phyloP scores from a whole-genome alignment of 1,140 invertebrate species.

The Chironomus tepperi region DNA sequence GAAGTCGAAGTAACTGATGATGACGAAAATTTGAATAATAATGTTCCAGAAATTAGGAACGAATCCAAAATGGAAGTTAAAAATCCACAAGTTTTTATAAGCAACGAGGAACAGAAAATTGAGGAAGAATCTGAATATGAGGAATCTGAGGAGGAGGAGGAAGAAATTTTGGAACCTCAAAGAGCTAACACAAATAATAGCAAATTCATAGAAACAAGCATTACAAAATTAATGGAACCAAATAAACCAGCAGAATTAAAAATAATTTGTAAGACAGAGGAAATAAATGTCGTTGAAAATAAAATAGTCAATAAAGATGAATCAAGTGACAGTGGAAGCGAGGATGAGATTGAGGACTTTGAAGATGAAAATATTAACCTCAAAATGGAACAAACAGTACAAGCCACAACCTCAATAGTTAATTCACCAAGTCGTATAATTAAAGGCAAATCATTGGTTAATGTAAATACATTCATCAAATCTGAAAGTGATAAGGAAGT shows the following conservation, averaged over 20 bases:
- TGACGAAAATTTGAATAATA: neutral
- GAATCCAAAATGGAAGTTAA: neutral
- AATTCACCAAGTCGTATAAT: neutral
- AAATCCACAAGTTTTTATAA: neutral
- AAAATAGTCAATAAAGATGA: neutral
- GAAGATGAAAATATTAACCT: neutral
- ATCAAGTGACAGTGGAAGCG: neutral
- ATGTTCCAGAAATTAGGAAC: neutral
- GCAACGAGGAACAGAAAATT: no score
- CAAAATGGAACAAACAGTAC: no score
- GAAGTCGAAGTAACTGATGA: constrained; percentile 25
- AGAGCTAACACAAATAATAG: neutral
- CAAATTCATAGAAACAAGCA: neutral
- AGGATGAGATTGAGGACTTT: neutral
- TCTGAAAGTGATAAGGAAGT: constrained; percentile 4
- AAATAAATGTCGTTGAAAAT: neutral
- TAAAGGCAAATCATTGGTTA: constrained; percentile 17
- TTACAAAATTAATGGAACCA: neutral
- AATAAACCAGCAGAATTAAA: neutral
- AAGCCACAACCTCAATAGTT: no score
- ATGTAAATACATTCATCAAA: constrained; percentile 15
- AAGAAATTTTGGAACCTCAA: neutral
- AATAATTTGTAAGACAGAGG: neutral
- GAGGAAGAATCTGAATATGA: neutral
- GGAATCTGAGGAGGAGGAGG: neutral